A percentile compares a stretch with the other conserved stretches of the same genome.
Evolutionary conservation across 2,888 invertebrate species (phyloP).

Genomic region (Lepas anatifera): DNA sequence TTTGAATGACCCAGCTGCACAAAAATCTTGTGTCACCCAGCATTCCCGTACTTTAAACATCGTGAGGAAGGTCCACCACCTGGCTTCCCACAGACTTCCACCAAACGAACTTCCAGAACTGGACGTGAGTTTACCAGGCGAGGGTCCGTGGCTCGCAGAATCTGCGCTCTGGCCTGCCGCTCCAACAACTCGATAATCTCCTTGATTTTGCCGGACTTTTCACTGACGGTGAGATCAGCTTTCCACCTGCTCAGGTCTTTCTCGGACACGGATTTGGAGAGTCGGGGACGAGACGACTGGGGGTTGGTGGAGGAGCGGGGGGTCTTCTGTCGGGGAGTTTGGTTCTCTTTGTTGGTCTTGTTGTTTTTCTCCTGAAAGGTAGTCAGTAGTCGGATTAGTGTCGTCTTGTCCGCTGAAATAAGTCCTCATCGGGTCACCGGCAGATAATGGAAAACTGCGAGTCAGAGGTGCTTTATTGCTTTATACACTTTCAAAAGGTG

Average conservation of each 20-base stretch:
- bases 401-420: background rate
- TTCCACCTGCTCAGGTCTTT: background rate
- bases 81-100: no score
- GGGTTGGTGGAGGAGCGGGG: background rate
- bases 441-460: no score
- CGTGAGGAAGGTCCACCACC: no score
- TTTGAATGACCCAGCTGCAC: no score
- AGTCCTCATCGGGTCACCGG: no score
- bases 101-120: no score
- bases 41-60: no score
- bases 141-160: background rate
- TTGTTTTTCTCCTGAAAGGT: constrained; percentile 6
- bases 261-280: background rate
- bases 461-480: no score
- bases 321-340: background rate
- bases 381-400: background rate
- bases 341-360: constrained; percentile 10
- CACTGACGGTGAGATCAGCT: background rate
- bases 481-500: no score
- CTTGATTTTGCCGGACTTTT: constrained; percentile 8
- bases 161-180: background rate
- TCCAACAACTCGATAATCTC: constrained; percentile 1
- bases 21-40: no score
- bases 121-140: background rate
- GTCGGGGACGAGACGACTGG: background rate